Conservation (phyloP, 2,888 invertebrate species). For the Drosophila cracens region DNA sequence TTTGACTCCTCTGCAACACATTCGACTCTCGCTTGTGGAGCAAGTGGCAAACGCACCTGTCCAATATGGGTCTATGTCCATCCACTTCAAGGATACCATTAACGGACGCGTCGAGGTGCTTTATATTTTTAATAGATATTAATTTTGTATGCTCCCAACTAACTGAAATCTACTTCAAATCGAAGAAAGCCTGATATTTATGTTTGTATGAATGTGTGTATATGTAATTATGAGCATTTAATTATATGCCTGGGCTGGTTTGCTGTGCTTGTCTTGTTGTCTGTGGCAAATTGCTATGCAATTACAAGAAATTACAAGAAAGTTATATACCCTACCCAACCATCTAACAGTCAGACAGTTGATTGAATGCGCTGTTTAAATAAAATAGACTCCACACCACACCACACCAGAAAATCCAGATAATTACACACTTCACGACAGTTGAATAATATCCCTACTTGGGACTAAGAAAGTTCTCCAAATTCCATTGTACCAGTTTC, state of each 20-base stretch:
- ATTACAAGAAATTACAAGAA: conserved; percentile 31
- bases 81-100: background rate
- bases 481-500: background rate
- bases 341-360: conserved; percentile 3
- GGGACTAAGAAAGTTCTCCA: background rate
- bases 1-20: conserved; percentile 5
- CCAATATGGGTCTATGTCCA: background rate
- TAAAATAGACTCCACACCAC: background rate
- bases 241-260: background rate
- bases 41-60: conserved; percentile 29
- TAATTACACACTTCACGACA: background rate
- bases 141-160: background rate
- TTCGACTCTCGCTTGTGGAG: background rate
- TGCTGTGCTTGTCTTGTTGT: background rate
- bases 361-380: background rate
- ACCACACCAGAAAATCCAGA: background rate
- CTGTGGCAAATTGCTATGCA: conserved; percentile 27
- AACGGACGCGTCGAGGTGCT: background rate
- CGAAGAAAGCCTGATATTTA: background rate
- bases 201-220: too few species aligned
- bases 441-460: background rate
- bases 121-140: background rate
- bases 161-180: conserved; percentile 10
- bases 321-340: conserved; percentile 8
- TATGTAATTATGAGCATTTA: background rate